Evolutionary conservation across 2,888 invertebrate genomes (phyloP).

Genomic region (Epistrophe eligans): DNA sequence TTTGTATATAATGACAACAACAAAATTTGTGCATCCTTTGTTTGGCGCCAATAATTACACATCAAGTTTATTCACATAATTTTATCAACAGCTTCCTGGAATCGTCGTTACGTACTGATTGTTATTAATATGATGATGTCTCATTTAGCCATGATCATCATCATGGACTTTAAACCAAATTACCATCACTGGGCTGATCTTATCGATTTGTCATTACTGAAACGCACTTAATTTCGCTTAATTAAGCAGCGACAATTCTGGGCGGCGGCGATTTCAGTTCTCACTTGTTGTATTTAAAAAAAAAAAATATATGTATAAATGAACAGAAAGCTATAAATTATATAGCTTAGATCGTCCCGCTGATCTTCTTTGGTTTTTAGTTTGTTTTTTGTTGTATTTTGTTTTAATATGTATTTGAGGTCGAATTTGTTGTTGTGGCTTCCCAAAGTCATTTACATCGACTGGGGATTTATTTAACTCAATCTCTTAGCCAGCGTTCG

Average conservation of each 20-base stretch:
- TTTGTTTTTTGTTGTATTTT: too few relatives aligned
- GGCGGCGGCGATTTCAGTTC: conserved; percentile 27
- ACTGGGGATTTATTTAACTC: conserved; percentile 66
- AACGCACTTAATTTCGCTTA: conserved; percentile 66
- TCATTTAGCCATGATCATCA: conserved; percentile 30
- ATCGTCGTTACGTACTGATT: conserved; percentile 37
- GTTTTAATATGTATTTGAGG: background rate
- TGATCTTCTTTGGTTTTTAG: conserved; percentile 1
- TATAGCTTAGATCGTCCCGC: conserved; percentile 17
- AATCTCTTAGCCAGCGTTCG: conserved; percentile 55
- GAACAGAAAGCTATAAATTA: conserved; percentile 34
- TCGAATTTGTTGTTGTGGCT: conserved; percentile 35
- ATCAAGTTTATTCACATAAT: background rate
- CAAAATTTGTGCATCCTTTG: background rate
- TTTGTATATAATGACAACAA: too few relatives aligned
- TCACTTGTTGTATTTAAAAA: conserved; percentile 27
- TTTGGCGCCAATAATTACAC: conserved; percentile 13
- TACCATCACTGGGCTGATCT: conserved; percentile 40
- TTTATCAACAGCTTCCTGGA: conserved; percentile 18
- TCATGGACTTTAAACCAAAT: conserved; percentile 15
- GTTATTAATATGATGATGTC: conserved; percentile 38
- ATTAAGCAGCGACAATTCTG: conserved; percentile 55
- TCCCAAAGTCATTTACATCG: conserved; percentile 65
- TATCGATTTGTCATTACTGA: conserved; percentile 59
- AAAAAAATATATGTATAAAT: background rate